Evolutionary conservation across 2,113 vertebrate species (phyloP), one percentile per base, ranked within the genome.

Genomic region (Bufo gargarizans): DNA sequence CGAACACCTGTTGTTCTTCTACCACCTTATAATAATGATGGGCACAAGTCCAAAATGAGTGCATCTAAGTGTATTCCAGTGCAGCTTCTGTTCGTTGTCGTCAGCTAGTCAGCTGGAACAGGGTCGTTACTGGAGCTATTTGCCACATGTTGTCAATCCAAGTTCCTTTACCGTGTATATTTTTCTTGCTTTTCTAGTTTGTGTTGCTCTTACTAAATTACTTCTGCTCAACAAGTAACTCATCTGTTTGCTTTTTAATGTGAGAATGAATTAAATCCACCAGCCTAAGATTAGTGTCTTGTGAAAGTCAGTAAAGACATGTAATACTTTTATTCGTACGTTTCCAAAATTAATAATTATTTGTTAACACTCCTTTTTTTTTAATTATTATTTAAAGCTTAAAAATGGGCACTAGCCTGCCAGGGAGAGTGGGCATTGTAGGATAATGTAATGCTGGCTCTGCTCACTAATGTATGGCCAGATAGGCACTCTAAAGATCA

Each of bases 111-210:
- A n/a, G 6, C 82, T 84, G 63, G 49, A 69, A 71, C 63, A 3
- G n/a, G 33, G 63, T 69, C 22, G 63, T 20, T 50, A 50, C 81
- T 67, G n/a, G n/a, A 61, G 65, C 63, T 22, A 71, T 84, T 84
- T 84, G 63, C 82, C 82, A 84, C 82, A 84, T 84, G 82, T 84
- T 84, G n/a, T 84, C 50, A 55, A 55, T n/a, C 55, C 67, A 69
- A 56, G 69, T n/a, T 19, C 65, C 49, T 71, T 71, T 84, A 14
- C 49, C 71, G 82, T 69, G 49, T 83, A 61, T 47, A n/a, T 47
- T 81, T 58, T 45, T 16, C 56, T 4, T 59, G 55, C 10, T 43
- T 61, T 81, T 22, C 33, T 59, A 14, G 13, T 59, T 59, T 80
- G 7, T 33, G 13, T 61, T 20, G 17, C 6, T 45, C 10, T 81